Evolutionary conservation across 1,140 invertebrate genomes (phyloP).

Genomic region (Drosophila guanche): DNA sequence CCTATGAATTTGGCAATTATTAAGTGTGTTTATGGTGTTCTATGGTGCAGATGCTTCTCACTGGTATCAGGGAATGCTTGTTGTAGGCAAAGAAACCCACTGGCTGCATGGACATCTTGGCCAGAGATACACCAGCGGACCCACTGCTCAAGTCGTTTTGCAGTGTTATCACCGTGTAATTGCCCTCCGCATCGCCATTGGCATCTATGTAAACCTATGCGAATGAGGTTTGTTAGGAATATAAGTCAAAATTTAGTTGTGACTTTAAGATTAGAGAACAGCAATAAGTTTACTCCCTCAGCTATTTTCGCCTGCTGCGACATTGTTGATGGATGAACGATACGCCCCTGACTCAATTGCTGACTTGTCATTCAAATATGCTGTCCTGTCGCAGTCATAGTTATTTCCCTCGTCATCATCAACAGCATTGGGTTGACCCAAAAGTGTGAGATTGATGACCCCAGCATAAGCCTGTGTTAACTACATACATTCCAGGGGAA

Average conservation of each 20-base stretch:
- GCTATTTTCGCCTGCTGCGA: too few relatives aligned
- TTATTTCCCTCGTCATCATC: too few relatives aligned
- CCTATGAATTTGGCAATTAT: slow-evolving; percentile 68
- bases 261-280: background rate
- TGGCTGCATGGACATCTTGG: slow-evolving; percentile 86
- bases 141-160: slow-evolving; percentile 84
- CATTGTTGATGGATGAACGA: too few relatives aligned
- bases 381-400: too few relatives aligned
- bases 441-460: too few relatives aligned
- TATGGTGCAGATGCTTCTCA: slow-evolving; percentile 32
- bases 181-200: slow-evolving; percentile 95
- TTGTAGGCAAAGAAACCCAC: slow-evolving; percentile 89
- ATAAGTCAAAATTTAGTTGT: background rate
- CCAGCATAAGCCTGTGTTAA: too few relatives aligned
- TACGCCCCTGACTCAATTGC: too few relatives aligned
- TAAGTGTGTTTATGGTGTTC: background rate
- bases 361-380: too few relatives aligned
- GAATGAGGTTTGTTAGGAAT: background rate
- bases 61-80: slow-evolving; percentile 84
- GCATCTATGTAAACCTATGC: slow-evolving; percentile 91
- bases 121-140: slow-evolving; percentile 58
- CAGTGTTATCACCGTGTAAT: slow-evolving; percentile 93
- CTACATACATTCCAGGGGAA: too few relatives aligned
- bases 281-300: too few relatives aligned
- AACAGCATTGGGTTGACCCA: too few relatives aligned